Conservation (phyloP, 2,888 invertebrate species). For the Tholera decimalis region DNA sequence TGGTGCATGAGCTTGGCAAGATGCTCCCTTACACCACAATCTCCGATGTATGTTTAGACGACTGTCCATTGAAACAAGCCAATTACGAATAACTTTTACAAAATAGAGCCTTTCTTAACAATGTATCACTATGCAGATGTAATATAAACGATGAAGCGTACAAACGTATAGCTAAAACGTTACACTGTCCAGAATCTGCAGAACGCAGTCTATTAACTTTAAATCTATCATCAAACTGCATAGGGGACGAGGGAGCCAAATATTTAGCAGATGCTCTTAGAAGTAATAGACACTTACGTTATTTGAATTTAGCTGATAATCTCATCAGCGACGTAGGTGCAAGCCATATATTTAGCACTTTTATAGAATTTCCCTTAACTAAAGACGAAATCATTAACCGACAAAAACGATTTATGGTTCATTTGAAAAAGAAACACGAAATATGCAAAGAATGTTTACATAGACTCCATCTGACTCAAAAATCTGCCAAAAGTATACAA, state of each 20-base stretch:
- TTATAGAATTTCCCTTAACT: slow-evolving; percentile 75
- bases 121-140: slow-evolving; percentile 76
- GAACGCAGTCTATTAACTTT: slow-evolving; percentile 70
- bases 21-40: slow-evolving; percentile 69
- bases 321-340: slow-evolving; percentile 75
- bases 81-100: slow-evolving; percentile 73
- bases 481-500: slow-evolving; percentile 41
- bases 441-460: slow-evolving; percentile 50
- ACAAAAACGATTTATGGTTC: slow-evolving; percentile 60
- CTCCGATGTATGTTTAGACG: slow-evolving; percentile 77
- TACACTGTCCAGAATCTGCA: slow-evolving; percentile 66
- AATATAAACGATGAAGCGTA: slow-evolving; percentile 74
- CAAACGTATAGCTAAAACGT: slow-evolving; percentile 67
- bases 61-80: slow-evolving; percentile 65
- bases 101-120: slow-evolving; percentile 60
- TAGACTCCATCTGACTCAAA: slow-evolving; percentile 52
- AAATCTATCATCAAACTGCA: slow-evolving; percentile 79
- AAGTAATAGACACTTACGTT: slow-evolving; percentile 79
- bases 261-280: slow-evolving; percentile 74
- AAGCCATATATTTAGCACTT: slow-evolving; percentile 65
- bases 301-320: slow-evolving; percentile 80
- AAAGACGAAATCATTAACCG: slow-evolving; percentile 69
- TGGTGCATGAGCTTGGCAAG: slow-evolving; percentile 73
- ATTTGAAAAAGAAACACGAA: slow-evolving; percentile 57
- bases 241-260: slow-evolving; percentile 77